Evolutionary conservation across 1,140 invertebrate species (phyloP), one percentile per base, ranked within the genome.

Genomic region (Platyura marginata): DNA sequence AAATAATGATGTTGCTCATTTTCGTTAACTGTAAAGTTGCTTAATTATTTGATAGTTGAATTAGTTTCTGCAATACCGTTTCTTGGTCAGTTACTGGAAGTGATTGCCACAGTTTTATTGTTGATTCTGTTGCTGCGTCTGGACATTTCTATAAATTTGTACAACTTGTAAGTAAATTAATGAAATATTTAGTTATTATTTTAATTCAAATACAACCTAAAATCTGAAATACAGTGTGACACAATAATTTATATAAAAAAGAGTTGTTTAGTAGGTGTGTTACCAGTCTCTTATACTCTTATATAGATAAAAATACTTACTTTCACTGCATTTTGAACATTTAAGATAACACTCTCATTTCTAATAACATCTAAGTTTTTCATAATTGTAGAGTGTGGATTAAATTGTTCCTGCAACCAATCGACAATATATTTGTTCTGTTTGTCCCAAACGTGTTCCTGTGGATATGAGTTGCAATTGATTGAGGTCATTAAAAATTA

Each of bases 311-410:
- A 15, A 16, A 29, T 21, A 21, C 43, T 23, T 59, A 78, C 76
- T 50, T 81, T 72, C 10, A 84, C 58, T 35, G 75, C 65, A 44
- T 67, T 67, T 52, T 77, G 79, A 44, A 89, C 74, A 51, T 75
- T 69, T 35, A 74, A 77, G 16, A 89, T 71, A 8, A 86, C 69
- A n/a, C 84, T 75, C 54, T 93, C 89, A 47, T 81, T 74, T 48
- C 75, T 74, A 32, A 95, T 77, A 51, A 83, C 82, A 43, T 72
- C 69, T 15, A 95, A 76, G 59, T 94, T 95, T 25, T 78, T 75
- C 22, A 72, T 63, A 16, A 95, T 67, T 20, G 86, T 74, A 3
- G 81, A 84, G 38, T 74, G 65, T n/a, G 63, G 58, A 25, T 71
- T 58, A 9, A 64, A 66, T 61, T 94, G 88, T 5, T 70, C 61